Evolutionary conservation across 2,797 vertebrate genomes (phyloP), one percentile per base, ranked within the genome.

Genomic region (Lates japonicus): DNA sequence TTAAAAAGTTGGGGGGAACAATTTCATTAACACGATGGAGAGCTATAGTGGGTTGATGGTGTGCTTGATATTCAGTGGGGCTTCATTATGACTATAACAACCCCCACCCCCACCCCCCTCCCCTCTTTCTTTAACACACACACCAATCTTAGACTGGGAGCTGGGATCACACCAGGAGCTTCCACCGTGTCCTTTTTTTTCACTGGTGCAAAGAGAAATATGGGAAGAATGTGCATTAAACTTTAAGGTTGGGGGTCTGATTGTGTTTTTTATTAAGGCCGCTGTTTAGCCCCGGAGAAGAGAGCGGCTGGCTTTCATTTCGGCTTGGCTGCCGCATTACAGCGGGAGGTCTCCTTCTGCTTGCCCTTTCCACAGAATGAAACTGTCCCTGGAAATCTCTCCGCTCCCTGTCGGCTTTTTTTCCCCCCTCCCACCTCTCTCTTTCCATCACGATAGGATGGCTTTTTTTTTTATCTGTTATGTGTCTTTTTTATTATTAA

Each of bases 261-360:
- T 94, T 95, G 95, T 93, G 89, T 94, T 93, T 95, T 92, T 95
- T 95, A 95, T 95, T 94, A 95, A 95, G 94, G 88, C 87, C 58
- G 75, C 91, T 91, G 89, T 95, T 95, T 94, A 92, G 95, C 95
- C 95, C 87, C 83, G 9, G 94, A 95, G 95, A 94, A 95, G 93
- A 94, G 93, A 90, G 87, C 58, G 81, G 85, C 90, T 66, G 84
- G 90, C 93, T 96, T 96, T 96, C 93, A 96, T 96, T 95, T 96
- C 80, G 76, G 86, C 88, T 85, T 14, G 86, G 92, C 91, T 91
- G 89, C 81, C 54, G 80, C 83, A 85, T 91, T 92, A 87, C 91
- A 92, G 92, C 91, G 67, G 94, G 95, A 95, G 94, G 94, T 95
- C 95, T 93, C 89, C 76, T 77, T 81, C 83, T 91, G 89, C 81